phyloP scores from a whole-genome alignment of 2,888 invertebrate species.

The Drosophila colorata region DNA sequence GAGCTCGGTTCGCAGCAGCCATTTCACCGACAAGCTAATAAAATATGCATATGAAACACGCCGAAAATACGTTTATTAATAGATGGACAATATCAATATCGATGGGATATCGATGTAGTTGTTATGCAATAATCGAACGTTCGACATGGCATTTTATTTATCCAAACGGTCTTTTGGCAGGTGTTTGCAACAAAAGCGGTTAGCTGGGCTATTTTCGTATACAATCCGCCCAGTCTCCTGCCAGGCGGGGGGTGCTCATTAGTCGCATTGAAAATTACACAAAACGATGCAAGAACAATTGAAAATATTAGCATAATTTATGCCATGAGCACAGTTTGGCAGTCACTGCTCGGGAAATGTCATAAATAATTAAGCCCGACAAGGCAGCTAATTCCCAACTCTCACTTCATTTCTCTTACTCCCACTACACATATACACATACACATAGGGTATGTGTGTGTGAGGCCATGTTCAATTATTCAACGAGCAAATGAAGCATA shows the following conservation, averaged over 20 bases:
- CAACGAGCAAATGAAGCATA: conserved; percentile 64
- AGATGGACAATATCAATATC: conserved; percentile 40
- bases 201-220: conserved; percentile 11
- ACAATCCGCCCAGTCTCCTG: neutral
- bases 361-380: conserved; percentile 66
- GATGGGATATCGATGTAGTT: conserved; percentile 18
- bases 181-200: conserved; percentile 39
- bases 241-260: conserved; percentile 52
- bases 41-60: conserved; percentile 68
- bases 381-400: conserved; percentile 65
- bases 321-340: conserved; percentile 57
- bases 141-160: conserved; percentile 33
- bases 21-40: conserved; percentile 27
- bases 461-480: conserved; percentile 64
- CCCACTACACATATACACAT: neutral
- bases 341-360: conserved; percentile 50
- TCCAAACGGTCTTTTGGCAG: conserved; percentile 25
- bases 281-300: conserved; percentile 59
- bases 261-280: conserved; percentile 68
- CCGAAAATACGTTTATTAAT: conserved; percentile 72
- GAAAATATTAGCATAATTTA: conserved; percentile 68
- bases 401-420: conserved; percentile 8
- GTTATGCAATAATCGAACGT: conserved; percentile 31
- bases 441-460: neutral
- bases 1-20: conserved; percentile 3